A percentile compares a stretch with the other conserved stretches of the same genome.
Evolutionary conservation across 1,140 invertebrate species (phyloP).

Genomic region (Rhopalosiphum padi): DNA sequence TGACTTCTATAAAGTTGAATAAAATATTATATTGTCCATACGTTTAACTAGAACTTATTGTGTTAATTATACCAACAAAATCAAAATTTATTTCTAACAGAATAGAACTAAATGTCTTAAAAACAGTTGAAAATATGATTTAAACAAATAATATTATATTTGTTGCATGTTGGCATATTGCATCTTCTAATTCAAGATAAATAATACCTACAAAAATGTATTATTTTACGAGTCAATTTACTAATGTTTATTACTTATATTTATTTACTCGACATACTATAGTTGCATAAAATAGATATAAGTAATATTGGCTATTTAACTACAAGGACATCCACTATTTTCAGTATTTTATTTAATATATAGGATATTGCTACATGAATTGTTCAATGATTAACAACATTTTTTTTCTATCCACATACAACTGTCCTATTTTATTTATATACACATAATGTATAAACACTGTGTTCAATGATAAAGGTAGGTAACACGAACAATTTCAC

Average conservation of each 20-base stretch:
- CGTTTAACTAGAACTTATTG: neutral
- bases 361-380: neutral
- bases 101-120: too few species aligned
- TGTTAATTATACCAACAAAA: neutral
- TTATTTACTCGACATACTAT: neutral
- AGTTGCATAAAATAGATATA: neutral
- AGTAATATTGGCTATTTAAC: neutral
- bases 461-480: too few species aligned
- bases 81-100: neutral
- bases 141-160: neutral
- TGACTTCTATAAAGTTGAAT: neutral
- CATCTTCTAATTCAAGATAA: neutral
- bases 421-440: neutral
- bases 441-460: neutral
- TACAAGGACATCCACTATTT: neutral
- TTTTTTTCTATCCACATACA: neutral
- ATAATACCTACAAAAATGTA: neutral
- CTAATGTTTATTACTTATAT: neutral
- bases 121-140: too few species aligned
- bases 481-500: neutral
- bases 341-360: neutral
- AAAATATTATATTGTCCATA: neutral
- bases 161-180: neutral
- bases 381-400: neutral
- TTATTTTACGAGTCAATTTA: neutral